phyloP scores from a whole-genome alignment of 2,113 vertebrate genomes.

The Thunnus thynnus region DNA sequence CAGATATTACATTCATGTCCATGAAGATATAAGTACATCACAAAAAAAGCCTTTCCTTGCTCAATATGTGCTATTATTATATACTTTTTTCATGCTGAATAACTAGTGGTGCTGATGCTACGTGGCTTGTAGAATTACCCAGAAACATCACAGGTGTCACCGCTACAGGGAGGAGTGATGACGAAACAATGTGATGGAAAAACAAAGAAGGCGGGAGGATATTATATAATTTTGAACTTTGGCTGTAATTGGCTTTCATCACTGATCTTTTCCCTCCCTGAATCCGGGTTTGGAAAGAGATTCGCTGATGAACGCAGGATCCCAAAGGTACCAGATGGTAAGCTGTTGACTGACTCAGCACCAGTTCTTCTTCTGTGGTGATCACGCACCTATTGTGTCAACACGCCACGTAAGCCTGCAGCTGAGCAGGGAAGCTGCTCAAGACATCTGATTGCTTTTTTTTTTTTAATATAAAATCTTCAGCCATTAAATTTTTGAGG shows the following conservation, averaged over 20 bases:
- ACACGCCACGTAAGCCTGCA: slow-evolving; percentile 4
- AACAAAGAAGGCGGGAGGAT: slow-evolving; percentile 5
- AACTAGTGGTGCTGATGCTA: no score
- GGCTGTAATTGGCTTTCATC: slow-evolving; percentile 23
- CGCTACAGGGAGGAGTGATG: slow-evolving; percentile 8
- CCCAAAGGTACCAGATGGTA: slow-evolving; percentile 77
- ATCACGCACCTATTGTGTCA: slow-evolving; percentile 30
- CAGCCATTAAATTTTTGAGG: neutral
- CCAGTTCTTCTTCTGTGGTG: slow-evolving; percentile 39
- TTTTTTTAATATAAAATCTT: neutral
- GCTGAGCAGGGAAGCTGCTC: slow-evolving; percentile 1
- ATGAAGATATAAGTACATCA: no score
- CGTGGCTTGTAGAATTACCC: neutral
- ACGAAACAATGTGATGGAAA: slow-evolving; percentile 22
- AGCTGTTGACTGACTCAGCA: slow-evolving; percentile 68
- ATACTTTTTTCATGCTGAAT: no score
- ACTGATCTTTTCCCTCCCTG: slow-evolving; percentile 54
- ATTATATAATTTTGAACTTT: slow-evolving; percentile 48
- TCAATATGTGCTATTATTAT: no score
- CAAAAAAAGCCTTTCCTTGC: no score
- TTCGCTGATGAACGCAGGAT: slow-evolving; percentile 72
- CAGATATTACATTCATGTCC: no score
- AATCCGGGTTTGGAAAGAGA: slow-evolving; percentile 57
- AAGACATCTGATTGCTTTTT: neutral
- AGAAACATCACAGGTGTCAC: slow-evolving; percentile 1